Percentiles rank a stretch among this genome's conserved stretches.
These are phyloP conservation scores for Ophioninae sp. DNA, from an alignment of 2,888 invertebrate genomes.

Conservation along the genomic window DNA sequence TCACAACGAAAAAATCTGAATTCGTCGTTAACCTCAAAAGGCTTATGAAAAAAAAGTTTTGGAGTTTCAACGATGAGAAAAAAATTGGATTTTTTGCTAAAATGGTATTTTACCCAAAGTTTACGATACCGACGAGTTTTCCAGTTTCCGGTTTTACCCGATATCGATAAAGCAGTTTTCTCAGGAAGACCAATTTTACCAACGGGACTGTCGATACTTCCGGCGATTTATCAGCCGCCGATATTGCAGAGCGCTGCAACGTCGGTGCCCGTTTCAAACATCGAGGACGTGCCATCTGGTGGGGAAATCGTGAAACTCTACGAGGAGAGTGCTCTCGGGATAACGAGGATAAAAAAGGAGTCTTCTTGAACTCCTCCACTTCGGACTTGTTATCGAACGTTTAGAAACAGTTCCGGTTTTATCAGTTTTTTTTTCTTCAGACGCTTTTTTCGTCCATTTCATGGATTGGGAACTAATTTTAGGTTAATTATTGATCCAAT, in stretches of 20 bases:
- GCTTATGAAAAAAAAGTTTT: not conserved
- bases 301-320: not conserved
- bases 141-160: not conserved
- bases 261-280: not conserved
- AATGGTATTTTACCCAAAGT: not conserved
- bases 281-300: not conserved
- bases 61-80: not conserved
- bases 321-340: not conserved
- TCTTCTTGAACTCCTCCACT: not conserved
- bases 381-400: not conserved
- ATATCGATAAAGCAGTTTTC: slow-evolving; percentile 18
- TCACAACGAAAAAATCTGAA: not conserved
- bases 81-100: not conserved
- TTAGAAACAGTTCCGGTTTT: not conserved
- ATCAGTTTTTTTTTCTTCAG: not conserved
- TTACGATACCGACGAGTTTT: not conserved
- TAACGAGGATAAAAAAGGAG: not conserved
- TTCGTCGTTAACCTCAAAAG: not conserved
- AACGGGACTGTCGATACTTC: not conserved
- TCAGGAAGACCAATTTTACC: not conserved
- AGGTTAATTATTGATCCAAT: no score
- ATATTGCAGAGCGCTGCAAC: slow-evolving; percentile 8
- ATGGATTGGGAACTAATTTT: not conserved
- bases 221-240: not conserved
- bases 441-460: not conserved